These are phyloP conservation scores for Fringilla coelebs DNA, from an alignment of 2,797 vertebrate genomes.

Conservation along the genomic window DNA sequence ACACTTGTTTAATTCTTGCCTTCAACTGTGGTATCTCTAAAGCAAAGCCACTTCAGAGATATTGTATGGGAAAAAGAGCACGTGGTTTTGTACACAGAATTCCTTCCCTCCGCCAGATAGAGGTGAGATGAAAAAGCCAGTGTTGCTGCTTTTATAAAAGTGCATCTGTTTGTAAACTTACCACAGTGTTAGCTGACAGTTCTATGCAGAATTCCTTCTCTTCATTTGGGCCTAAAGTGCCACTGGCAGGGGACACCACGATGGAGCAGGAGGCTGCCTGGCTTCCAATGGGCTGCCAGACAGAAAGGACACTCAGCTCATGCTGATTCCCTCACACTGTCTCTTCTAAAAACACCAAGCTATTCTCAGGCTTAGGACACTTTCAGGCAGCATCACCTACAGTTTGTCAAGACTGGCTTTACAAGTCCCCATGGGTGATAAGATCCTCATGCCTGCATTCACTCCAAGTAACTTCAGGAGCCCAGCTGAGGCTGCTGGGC, in stretches of 20 bases:
- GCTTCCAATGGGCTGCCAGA: constrained; percentile 76
- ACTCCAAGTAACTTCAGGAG: background rate
- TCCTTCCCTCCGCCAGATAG: background rate
- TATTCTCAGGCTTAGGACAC: background rate
- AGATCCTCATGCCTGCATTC: background rate
- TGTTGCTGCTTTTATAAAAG: background rate
- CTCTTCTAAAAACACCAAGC: background rate
- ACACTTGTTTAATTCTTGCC: background rate
- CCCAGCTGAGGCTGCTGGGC: background rate
- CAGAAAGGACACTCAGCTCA: background rate
- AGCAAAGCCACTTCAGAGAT: background rate
- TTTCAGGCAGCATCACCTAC: background rate
- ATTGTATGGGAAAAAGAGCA: fast-evolving
- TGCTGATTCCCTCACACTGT: background rate
- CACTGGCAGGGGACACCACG: constrained; percentile 75
- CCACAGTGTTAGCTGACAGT: constrained; percentile 75
- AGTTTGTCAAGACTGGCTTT: background rate
- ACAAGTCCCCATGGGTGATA: fast-evolving
- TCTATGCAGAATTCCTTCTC: constrained; percentile 77
- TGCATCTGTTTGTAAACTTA: constrained; percentile 56
- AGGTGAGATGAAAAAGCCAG: background rate
- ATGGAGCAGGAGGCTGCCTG: constrained; percentile 77
- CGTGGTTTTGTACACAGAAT: background rate
- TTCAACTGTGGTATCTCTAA: background rate
- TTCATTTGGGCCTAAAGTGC: constrained; percentile 81